Evolutionary conservation across 2,797 vertebrate genomes (phyloP).

Genomic region (Acrossocheilus wenchowensis): DNA sequence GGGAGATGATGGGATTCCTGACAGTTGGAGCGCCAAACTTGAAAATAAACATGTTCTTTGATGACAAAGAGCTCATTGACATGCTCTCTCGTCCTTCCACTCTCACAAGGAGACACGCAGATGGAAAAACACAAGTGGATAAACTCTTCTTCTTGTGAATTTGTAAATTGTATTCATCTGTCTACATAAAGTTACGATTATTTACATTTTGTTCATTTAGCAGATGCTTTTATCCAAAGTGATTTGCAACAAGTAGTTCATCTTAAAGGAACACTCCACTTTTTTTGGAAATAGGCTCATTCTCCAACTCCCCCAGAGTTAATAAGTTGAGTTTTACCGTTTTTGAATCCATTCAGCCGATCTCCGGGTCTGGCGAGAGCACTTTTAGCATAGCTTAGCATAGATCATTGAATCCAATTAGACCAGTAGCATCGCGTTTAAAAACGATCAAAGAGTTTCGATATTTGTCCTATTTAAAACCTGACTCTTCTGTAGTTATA

Average conservation of each 20-base stretch:
- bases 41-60: slow-evolving; percentile 85
- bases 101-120: slow-evolving; percentile 50
- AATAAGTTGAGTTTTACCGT: no score
- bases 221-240: neutral
- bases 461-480: no score
- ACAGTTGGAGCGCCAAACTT: slow-evolving; percentile 79
- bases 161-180: neutral
- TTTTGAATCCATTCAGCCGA: no score
- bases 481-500: no score
- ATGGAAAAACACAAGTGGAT: neutral
- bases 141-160: neutral
- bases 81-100: slow-evolving; percentile 68
- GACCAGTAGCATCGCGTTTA: no score
- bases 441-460: no score
- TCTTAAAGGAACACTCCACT: no score
- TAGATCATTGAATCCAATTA: no score
- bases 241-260: neutral
- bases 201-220: neutral
- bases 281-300: no score
- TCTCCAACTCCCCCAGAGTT: no score
- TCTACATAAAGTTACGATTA: neutral
- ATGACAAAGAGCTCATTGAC: slow-evolving; percentile 82
- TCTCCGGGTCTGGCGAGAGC: no score
- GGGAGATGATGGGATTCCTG: slow-evolving; percentile 66
- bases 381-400: no score